Evolutionary conservation across 2,888 invertebrate species (phyloP).

Genomic region (Sussaba pulchella): DNA sequence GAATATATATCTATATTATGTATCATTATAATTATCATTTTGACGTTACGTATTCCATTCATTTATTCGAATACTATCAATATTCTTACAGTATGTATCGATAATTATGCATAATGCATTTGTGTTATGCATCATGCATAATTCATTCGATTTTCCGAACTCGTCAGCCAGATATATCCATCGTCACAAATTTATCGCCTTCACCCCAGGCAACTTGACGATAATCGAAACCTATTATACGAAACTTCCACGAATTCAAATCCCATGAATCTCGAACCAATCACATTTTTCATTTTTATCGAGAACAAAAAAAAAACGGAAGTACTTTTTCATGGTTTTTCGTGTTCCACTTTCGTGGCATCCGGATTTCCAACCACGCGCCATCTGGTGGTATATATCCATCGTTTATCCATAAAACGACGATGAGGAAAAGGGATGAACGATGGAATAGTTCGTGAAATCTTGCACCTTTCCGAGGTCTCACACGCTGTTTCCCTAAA

Average conservation of each 20-base stretch:
- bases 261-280: background rate
- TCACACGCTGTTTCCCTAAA: background rate
- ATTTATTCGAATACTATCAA: too few species aligned
- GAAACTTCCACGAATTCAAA: background rate
- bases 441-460: conserved; percentile 35
- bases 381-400: background rate
- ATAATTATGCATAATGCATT: too few species aligned
- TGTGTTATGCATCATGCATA: too few species aligned
- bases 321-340: background rate
- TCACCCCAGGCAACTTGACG: background rate
- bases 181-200: background rate
- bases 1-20: too few species aligned
- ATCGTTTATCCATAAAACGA: conserved; percentile 3
- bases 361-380: conserved; percentile 15
- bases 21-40: too few species aligned
- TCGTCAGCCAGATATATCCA: background rate
- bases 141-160: background rate
- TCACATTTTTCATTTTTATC: background rate
- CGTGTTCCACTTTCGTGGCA: background rate
- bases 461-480: conserved; percentile 35
- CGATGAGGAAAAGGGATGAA: conserved; percentile 22
- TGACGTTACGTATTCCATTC: too few species aligned
- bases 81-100: too few species aligned
- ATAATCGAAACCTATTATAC: background rate
- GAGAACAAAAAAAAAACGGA: background rate